Evolutionary conservation across 2,888 invertebrate genomes (phyloP).

Genomic region (Nemapogon koenigi): DNA sequence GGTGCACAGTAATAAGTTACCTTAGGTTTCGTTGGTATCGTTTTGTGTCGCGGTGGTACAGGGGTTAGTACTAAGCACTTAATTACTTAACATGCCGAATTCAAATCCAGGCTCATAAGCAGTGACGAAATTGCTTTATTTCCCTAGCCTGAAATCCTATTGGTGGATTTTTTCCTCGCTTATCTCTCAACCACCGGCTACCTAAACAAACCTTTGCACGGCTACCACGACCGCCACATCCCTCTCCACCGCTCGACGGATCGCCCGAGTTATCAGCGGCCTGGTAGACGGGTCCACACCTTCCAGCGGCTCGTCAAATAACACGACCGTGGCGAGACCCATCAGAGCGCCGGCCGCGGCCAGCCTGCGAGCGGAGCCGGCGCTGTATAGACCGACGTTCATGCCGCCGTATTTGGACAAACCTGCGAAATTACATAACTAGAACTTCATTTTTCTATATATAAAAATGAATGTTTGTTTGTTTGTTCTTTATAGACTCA

Average conservation of each 20-base stretch:
- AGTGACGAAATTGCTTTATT: too few species aligned
- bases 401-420: not conserved
- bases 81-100: too few species aligned
- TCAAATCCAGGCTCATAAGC: too few species aligned
- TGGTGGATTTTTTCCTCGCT: too few species aligned
- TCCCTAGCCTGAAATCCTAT: too few species aligned
- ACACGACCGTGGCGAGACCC: not conserved
- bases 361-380: not conserved
- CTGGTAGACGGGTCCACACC: not conserved
- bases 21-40: too few species aligned
- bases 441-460: not conserved
- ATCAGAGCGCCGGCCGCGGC: not conserved
- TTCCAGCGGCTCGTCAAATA: constrained; percentile 6
- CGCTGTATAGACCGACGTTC: not conserved
- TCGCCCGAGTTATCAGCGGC: not conserved
- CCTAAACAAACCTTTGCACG: not conserved
- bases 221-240: not conserved
- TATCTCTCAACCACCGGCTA: too few species aligned
- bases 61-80: too few species aligned
- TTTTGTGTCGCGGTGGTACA: too few species aligned
- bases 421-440: not conserved
- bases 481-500: too few species aligned
- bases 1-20: too few species aligned
- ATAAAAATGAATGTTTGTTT: too few species aligned
- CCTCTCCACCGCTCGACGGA: not conserved